Percentiles rank a stretch among this genome's conserved stretches.
Evolutionary conservation across 2,888 invertebrate species (phyloP).

Genomic region (Lasioglossum lativentre): DNA sequence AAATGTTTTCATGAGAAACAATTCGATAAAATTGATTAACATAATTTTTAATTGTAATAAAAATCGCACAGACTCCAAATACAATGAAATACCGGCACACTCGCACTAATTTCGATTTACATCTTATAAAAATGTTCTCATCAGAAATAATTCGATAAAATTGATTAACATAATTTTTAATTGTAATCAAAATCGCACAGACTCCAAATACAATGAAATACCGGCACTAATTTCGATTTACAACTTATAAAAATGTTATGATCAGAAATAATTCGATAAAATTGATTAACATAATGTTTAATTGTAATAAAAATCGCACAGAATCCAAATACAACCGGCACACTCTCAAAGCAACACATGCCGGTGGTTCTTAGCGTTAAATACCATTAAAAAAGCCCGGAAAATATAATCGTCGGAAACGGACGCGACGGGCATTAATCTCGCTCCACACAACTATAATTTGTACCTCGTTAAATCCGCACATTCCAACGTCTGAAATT

Average conservation of each 20-base stretch:
- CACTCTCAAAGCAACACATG: neutral
- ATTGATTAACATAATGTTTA: neutral
- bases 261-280: neutral
- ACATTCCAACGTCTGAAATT: neutral
- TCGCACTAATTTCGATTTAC: neutral
- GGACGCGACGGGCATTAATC: neutral
- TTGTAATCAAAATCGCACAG: neutral
- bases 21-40: neutral
- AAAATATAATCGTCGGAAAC: neutral
- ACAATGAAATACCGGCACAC: neutral
- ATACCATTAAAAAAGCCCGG: neutral
- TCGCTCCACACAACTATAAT: neutral
- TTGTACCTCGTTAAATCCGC: conserved; percentile 13
- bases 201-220: neutral
- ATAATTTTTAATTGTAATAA: neutral
- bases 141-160: neutral
- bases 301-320: neutral
- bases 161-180: neutral
- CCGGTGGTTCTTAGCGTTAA: neutral
- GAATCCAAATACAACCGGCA: neutral
- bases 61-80: neutral
- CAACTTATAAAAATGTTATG: neutral
- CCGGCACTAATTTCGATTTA: neutral
- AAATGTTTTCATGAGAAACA: neutral
- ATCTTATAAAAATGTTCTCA: neutral